Evolutionary conservation across 2,888 invertebrate species (phyloP), one percentile per base, ranked within the genome.

Genomic region (Thymelicus sylvestris): DNA sequence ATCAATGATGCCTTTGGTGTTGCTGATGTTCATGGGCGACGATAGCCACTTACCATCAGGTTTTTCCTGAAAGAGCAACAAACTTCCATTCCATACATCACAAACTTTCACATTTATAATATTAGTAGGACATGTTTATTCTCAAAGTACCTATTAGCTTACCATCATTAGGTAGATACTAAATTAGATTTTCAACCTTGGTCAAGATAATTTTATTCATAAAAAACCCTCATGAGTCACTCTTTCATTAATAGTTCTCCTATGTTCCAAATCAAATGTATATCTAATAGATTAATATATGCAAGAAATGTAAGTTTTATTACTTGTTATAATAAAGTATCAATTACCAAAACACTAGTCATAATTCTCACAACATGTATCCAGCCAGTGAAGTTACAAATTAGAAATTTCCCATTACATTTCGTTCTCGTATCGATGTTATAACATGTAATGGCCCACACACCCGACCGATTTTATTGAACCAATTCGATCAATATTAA

Each of bases 401-500:
- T n/a, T 48, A 39, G 39, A 59, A 59, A 13, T 24, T 65, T 59
- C 59, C 24, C 59, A 59, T 60, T 65, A 59, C 31, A 63, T 63
- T 48, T 39, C 48, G 8, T 52, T 66, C 48, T 44, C 68, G 24
- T 47, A 55, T 39, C 31, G 52, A 63, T 64, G 47, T 48, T 59
- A 64, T 47, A 31, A 39, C 5, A 61, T 15, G 68, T 55, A 63
- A 64, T 6, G 8, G 69, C 50, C 69, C 69, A 64, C 68, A 69
- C 69, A 69, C 64, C 64, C 59, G 41, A 48, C 19, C 7, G n/a
- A 59, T 50, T 70, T 70, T 70, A 70, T 70, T 70, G 64, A 57
- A 65, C 64, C 69, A 70, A 70, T 70, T 70, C 64, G 69, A 70
- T 70, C 70, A 50, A 70, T 70, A 70, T 70, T 70, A 65, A 70